Percentiles rank a stretch among this genome's conserved stretches.
Evolutionary conservation across 2,888 invertebrate genomes (phyloP).

Genomic region (Artemia sinica): DNA sequence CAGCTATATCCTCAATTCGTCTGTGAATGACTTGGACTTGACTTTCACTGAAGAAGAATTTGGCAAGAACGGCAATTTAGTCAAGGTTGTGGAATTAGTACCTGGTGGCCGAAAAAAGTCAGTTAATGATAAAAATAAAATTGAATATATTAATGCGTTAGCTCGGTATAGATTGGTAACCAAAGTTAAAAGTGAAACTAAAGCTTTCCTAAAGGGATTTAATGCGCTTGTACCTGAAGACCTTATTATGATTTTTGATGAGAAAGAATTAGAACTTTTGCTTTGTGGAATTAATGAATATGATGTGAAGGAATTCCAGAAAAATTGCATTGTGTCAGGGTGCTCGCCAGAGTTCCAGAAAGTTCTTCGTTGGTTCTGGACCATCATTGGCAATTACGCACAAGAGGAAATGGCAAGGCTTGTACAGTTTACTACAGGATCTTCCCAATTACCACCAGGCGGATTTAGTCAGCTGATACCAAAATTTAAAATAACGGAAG

Average conservation of each 20-base stretch:
- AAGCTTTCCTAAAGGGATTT: constrained; percentile 71
- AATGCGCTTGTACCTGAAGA: constrained; percentile 81
- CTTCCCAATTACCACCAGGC: constrained; percentile 73
- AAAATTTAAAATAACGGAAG: constrained; percentile 75
- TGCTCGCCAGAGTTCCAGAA: constrained; percentile 57
- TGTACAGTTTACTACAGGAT: constrained; percentile 81
- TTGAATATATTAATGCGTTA: constrained; percentile 67
- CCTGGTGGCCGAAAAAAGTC: constrained; percentile 58
- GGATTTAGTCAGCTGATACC: constrained; percentile 79
- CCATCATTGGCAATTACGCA: constrained; percentile 68
- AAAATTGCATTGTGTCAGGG: constrained; percentile 54
- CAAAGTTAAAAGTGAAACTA: constrained; percentile 62
- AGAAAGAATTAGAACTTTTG: constrained; percentile 78
- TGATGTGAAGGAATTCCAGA: not conserved
- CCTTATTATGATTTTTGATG: constrained; percentile 81
- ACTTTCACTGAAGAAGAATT: constrained; percentile 80
- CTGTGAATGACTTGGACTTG: constrained; percentile 70
- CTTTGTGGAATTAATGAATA: constrained; percentile 12
- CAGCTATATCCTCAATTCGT: constrained; percentile 75
- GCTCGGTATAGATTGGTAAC: constrained; percentile 73
- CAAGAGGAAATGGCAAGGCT: constrained; percentile 81
- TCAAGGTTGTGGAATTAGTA: constrained; percentile 52
- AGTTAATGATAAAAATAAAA: constrained; percentile 56
- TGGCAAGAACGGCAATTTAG: constrained; percentile 52
- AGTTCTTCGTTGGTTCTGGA: constrained; percentile 78